Evolutionary conservation across 2,888 invertebrate genomes (phyloP), one percentile per base, ranked within the genome.

Genomic region (Agonopterix arenella): DNA sequence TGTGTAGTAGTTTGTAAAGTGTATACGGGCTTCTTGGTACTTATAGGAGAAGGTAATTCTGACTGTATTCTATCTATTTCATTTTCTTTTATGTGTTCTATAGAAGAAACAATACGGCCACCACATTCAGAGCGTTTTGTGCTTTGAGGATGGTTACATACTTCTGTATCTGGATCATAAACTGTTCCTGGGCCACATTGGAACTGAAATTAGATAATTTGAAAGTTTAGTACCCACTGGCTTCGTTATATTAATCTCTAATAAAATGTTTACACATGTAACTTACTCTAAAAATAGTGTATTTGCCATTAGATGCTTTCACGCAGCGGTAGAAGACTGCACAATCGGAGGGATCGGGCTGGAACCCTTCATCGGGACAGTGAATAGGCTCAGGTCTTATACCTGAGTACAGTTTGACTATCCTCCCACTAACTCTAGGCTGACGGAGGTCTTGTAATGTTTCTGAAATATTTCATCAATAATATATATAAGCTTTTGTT

Each of bases 151-250:
- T 93, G 92, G 63, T 94, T 93, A 68, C 96, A 96, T 52, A 93
- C 88, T 65, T 90, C 90, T 38, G 90, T 89, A 28, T 90, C 86
- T 41, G 92, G 91, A 66, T 95, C 94, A 69, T 93, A 96, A 28
- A 95, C 92, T 1, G 95, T 94, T 10, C 94, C 94, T 40, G 92
- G 91, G 11, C 92, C 93, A 68, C 96, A 96, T 73, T 92, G 91
- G 73, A 95, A 94, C 85, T 88, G 84, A 91, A 84, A 55, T 16
- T 47, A 47, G 52, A 48, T 28, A 10, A 11, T 11, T n/a, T 10
- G 11, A 18, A 41, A 36, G n/a, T 11, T n/a, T 11, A 41, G 28
- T 40, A 40, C 40, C 9, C 2, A n/a, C n/a, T 16, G 10, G 28
- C n/a, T 36, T 13, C 11, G 8, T 28, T 28, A 28, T 28, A 5